These are phyloP conservation scores for Corapipo altera DNA, from an alignment of 2,113 vertebrate genomes.

Conservation along the genomic window DNA sequence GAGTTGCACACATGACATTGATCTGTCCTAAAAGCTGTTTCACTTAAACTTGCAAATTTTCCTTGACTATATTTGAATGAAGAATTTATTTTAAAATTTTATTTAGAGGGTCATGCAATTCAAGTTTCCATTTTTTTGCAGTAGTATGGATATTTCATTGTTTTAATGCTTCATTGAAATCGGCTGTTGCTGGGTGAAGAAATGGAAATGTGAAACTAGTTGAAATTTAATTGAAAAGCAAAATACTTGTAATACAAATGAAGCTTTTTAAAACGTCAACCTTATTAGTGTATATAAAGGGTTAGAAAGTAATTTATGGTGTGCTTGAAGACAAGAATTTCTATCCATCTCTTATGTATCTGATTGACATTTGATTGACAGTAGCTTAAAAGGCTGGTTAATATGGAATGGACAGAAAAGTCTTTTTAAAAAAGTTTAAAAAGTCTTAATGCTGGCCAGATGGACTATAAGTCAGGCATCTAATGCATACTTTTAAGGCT, in stretches of 20 bases:
- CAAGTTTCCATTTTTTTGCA: background rate
- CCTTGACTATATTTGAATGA: background rate
- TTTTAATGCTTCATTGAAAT: background rate
- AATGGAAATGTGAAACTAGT: background rate
- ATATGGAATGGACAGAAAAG: background rate
- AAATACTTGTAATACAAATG: background rate
- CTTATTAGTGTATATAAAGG: background rate
- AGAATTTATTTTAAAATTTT: background rate
- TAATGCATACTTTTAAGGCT: background rate
- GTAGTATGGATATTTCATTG: background rate
- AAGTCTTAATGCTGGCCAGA: background rate
- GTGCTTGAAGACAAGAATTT: background rate
- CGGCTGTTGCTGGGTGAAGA: background rate
- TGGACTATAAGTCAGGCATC: background rate
- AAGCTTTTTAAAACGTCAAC: background rate
- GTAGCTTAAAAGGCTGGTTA: background rate
- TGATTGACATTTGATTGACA: background rate
- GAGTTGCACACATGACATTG: background rate
- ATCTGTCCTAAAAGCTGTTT: background rate
- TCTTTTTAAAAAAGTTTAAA: background rate
- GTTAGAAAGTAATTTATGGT: background rate
- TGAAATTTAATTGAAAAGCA: background rate
- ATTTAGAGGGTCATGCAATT: background rate
- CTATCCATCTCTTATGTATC: background rate
- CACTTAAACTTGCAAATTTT: background rate